Evolutionary conservation across 1,140 invertebrate species (phyloP), one percentile per base, ranked within the genome.

Genomic region (Drosophila bocki): DNA sequence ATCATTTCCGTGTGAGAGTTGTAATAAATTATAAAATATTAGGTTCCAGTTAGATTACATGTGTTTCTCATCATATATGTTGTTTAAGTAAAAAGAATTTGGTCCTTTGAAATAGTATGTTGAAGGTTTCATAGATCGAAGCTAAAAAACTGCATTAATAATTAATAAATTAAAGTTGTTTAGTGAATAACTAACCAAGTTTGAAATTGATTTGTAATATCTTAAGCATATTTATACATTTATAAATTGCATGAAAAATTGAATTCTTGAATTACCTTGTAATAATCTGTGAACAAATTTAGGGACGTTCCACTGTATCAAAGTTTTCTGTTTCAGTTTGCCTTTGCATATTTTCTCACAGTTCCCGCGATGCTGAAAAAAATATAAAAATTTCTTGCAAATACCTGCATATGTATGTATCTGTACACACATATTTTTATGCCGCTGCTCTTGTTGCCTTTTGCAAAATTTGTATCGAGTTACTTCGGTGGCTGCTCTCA

Each of bases 401-500:
- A 72, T 72, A 72, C 70, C 70, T 72, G 67, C 68, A 72, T 47
- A 60, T 54, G 1, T 51, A 51, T 29, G 17, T 17, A 13, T 39
- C 5, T 39, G 67, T 35, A 75, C 26, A 22, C 41, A 75, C 41
- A 63, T 62, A 41, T 54, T 56, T 76, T 67, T 76, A n/a, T 51
- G 51, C 54, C 61, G 11, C 44, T 22, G 39, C 42, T 76, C 32
- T 39, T 35, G 56, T 47, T 62, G 61, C 39, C 39, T 35, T 72
- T 68, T 58, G 64, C 58, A 77, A 77, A 78, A 61, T 78, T 72
- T 65, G 84, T 87, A 88, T 87, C 77, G 60, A 83, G 84, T 87
- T 87, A 87, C 83, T 88, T 87, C 80, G 82, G 77, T 72, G 67
- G 81, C 51, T 85, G 84, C 84, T 87, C 84, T 87, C 84, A 87